Percentiles rank a stretch among this genome's conserved stretches.
Evolutionary conservation across 1,140 invertebrate species (phyloP).

Genomic region (Dreissena polymorpha): DNA sequence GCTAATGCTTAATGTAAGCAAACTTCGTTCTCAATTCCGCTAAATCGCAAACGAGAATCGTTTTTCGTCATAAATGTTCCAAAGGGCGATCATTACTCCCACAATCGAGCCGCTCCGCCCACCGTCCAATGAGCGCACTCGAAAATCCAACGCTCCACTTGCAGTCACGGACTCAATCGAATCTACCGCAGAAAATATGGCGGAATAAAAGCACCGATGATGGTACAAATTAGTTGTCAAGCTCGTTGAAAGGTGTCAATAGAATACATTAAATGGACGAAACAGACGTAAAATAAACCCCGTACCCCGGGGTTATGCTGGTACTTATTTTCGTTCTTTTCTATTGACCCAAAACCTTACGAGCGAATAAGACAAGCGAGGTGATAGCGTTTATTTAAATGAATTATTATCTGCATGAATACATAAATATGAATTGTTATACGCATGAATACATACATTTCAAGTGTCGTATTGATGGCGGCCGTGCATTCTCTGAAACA

Average conservation of each 20-base stretch:
- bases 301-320: slow-evolving; percentile 6
- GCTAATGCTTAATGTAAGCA: slow-evolving; percentile 10
- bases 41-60: background rate
- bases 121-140: background rate
- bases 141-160: slow-evolving; percentile 2
- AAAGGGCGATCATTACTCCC: no score
- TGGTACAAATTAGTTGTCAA: slow-evolving; percentile 58
- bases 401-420: background rate
- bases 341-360: slow-evolving; percentile 49
- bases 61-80: no score
- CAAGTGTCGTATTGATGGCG: background rate
- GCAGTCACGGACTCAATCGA: no score
- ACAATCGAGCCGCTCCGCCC: no score
- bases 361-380: background rate
- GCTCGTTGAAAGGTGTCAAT: slow-evolving; percentile 45
- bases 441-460: background rate
- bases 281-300: slow-evolving; percentile 43
- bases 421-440: background rate
- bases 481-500: no score
- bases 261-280: slow-evolving; percentile 54
- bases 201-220: slow-evolving; percentile 31
- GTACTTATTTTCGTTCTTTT: slow-evolving; percentile 43
- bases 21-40: background rate
- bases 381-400: background rate
- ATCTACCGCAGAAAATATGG: slow-evolving; percentile 23